Evolutionary conservation across 2,888 invertebrate species (phyloP), one percentile per base, ranked within the genome.

Genomic region (Caradrina clavipalpis): DNA sequence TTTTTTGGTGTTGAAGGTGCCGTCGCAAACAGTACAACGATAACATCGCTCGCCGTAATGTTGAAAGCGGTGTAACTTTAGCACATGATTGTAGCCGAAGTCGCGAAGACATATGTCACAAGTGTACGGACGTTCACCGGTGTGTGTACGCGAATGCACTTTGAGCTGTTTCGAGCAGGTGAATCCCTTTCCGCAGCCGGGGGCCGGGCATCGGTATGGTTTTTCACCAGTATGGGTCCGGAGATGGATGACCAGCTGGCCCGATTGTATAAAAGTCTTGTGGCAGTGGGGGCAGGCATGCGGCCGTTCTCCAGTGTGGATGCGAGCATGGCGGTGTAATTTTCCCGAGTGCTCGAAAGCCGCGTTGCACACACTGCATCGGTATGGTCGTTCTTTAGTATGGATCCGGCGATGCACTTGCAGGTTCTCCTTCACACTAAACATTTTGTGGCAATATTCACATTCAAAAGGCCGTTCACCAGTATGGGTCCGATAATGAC

Each of bases 301-400:
- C 0, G 98, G 98, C 49, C 98, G 97, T 90, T 98, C 98, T 4
- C 98, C 98, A 0, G 98, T 98, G 89, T 99, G 98, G 84, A 98
- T 98, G 73, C 98, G 96, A 97, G 98, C 98, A 92, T 99, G 99
- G 35, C 98, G 97, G 90, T 98, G 98, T 67, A 98, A 94, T 90
- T 98, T 98, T 7, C 98, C 98, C 70, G 98, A 98, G 91, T 98
- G 98, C 91, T 98, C 98, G 88, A 99, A 99, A 0, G 98, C 98
- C 6, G 98, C 96, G 15, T 97, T 98, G 91, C 98, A 99, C 4
- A 98, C 98, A 76, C 98, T 97, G 89, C 98, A 99, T 87, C 98
- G 98, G 94, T 98, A 98, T 0, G 98, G 98, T 1, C 98, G 97
- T 92, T 98, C 98, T 93, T 98, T 98, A 71, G 98, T 99, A 92